Evolutionary conservation across 2,797 vertebrate genomes (phyloP).

Genomic region (Echiichthys vipera): DNA sequence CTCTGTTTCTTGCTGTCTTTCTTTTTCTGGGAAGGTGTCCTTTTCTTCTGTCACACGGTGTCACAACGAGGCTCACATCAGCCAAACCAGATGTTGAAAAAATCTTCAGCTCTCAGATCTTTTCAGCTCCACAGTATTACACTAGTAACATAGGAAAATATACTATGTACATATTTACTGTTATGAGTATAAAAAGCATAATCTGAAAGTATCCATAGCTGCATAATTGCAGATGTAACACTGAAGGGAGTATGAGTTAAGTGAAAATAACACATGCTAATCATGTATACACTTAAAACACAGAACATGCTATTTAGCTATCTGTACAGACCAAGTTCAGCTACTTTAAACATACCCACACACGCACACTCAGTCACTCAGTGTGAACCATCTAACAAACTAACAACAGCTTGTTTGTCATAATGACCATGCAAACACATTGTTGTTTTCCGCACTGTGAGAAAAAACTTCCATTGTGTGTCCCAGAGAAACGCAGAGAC

Average conservation of each 20-base stretch:
- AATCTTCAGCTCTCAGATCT: constrained; percentile 44
- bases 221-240: neutral
- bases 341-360: constrained; percentile 17
- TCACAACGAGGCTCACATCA: constrained; percentile 28
- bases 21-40: constrained; percentile 51
- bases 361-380: neutral
- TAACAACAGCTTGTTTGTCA: constrained; percentile 61
- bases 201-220: neutral
- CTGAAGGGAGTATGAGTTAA: neutral
- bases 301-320: constrained; percentile 3
- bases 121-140: constrained; percentile 14
- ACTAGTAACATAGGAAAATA: neutral
- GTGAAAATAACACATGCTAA: neutral
- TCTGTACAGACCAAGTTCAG: neutral
- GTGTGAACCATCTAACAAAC: constrained; percentile 40
- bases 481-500: constrained; percentile 28
- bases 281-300: constrained; percentile 37
- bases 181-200: neutral
- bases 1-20: neutral
- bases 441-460: constrained; percentile 54
- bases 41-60: constrained; percentile 51
- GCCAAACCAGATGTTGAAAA: constrained; percentile 66
- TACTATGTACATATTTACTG: too few relatives aligned
- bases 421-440: constrained; percentile 61
- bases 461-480: constrained; percentile 52